A percentile compares a stretch with the other conserved stretches of the same genome.
Evolutionary conservation across 1,140 invertebrate species (phyloP).

Genomic region (Macrotrachela quadricornifera): DNA sequence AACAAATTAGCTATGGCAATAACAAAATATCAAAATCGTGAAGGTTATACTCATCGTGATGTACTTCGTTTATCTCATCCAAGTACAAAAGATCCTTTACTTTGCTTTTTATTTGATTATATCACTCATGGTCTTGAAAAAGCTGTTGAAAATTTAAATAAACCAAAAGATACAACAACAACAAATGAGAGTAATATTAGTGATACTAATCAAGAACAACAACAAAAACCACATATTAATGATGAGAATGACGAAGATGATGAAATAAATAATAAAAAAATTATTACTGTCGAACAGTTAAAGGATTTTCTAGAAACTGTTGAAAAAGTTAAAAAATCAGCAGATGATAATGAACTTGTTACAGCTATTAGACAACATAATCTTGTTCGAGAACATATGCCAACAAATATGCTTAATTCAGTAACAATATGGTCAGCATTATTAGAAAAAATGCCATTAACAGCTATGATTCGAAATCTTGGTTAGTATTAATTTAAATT

Average conservation of each 20-base stretch:
- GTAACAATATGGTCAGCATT: conserved; percentile 42
- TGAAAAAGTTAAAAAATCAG: conserved; percentile 38
- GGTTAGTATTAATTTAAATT: too few species aligned
- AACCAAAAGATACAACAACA: too few species aligned
- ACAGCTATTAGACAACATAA: conserved; percentile 31
- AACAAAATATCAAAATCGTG: conserved; percentile 36
- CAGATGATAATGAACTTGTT: conserved; percentile 34
- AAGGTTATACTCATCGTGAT: conserved; percentile 44
- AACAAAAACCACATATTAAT: not conserved
- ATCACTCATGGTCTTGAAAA: not conserved
- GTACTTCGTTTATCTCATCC: conserved; percentile 42
- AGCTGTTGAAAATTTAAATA: not conserved
- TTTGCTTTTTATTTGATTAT: not conserved
- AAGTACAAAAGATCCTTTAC: conserved; percentile 19
- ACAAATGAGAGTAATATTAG: too few species aligned
- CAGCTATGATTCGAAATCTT: conserved; percentile 35
- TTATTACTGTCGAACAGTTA: conserved; percentile 17
- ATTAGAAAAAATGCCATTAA: conserved; percentile 35
- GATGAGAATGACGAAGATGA: conserved; percentile 28
- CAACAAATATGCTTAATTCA: conserved; percentile 39
- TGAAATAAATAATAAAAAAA: conserved; percentile 25
- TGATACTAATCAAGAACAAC: too few species aligned
- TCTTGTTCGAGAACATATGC: conserved; percentile 42
- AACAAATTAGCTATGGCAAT: conserved; percentile 38
- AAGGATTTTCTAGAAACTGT: conserved; percentile 34